Percentiles rank a stretch among this genome's conserved stretches.
Evolutionary conservation across 2,797 vertebrate species (phyloP).

Genomic region (Hippopotamyrus pictus): DNA sequence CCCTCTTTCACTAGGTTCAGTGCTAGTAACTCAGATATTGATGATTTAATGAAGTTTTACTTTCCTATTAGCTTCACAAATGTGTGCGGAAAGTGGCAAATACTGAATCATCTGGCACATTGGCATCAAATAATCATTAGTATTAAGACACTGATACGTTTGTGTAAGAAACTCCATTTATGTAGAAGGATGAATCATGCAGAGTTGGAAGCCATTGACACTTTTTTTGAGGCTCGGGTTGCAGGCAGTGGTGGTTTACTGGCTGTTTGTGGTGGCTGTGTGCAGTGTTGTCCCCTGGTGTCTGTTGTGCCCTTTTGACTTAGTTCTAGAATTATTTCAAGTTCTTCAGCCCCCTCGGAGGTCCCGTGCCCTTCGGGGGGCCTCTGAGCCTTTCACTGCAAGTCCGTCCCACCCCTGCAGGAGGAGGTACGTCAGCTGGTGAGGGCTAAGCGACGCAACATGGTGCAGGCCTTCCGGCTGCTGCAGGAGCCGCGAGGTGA

Average conservation of each 20-base stretch:
- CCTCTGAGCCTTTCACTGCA: neutral
- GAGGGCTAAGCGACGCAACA: slow-evolving; percentile 79
- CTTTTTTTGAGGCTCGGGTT: neutral
- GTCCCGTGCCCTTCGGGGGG: neutral
- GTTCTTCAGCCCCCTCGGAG: neutral
- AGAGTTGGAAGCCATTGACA: neutral
- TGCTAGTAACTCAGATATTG: neutral
- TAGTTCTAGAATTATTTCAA: neutral
- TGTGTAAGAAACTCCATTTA: neutral
- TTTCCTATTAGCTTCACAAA: neutral
- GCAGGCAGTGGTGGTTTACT: neutral
- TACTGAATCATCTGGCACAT: neutral
- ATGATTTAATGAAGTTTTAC: neutral
- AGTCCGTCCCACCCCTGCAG: slow-evolving; percentile 47
- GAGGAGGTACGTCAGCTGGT: slow-evolving; percentile 85
- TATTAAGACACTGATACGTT: neutral
- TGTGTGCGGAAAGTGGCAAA: neutral
- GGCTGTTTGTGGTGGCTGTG: neutral
- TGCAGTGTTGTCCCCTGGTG: neutral
- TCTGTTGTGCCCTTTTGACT: neutral
- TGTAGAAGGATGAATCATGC: neutral
- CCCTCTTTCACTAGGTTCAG: neutral
- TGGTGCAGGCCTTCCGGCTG: slow-evolving; percentile 77
- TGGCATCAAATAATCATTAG: neutral
- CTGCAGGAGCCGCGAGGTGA: slow-evolving; percentile 63